These are phyloP conservation scores for Dryobates pubescens DNA, from an alignment of 2,797 vertebrate genomes.

Conservation along the genomic window DNA sequence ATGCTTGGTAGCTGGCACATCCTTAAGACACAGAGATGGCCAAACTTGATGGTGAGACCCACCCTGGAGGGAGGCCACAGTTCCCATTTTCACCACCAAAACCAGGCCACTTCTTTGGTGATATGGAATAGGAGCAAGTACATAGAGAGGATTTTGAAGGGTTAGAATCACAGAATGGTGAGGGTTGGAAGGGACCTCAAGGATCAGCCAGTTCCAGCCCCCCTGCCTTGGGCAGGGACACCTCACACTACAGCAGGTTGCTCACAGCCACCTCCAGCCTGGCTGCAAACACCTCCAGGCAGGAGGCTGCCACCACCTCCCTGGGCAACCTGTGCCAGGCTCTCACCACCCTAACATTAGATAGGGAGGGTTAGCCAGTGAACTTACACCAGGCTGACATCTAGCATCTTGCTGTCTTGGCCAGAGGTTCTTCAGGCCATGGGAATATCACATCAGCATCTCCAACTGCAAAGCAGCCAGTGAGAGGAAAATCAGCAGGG, in stretches of 20 bases:
- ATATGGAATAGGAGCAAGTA: background rate
- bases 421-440: background rate
- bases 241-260: too few relatives aligned
- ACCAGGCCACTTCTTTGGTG: background rate
- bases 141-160: background rate
- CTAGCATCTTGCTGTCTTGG: background rate
- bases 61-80: background rate
- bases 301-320: too few relatives aligned
- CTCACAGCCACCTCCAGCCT: too few relatives aligned
- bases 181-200: too few relatives aligned
- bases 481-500: background rate
- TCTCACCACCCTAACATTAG: background rate
- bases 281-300: too few relatives aligned
- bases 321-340: too few relatives aligned
- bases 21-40: background rate
- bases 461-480: background rate
- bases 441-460: background rate
- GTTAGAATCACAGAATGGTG: background rate
- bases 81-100: background rate
- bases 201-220: too few relatives aligned
- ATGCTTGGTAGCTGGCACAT: background rate
- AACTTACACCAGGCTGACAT: background rate
- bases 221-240: too few relatives aligned
- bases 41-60: background rate
- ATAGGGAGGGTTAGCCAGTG: background rate